Evolutionary conservation across 2,113 vertebrate genomes (phyloP).

Genomic region (Thunnus thynnus): DNA sequence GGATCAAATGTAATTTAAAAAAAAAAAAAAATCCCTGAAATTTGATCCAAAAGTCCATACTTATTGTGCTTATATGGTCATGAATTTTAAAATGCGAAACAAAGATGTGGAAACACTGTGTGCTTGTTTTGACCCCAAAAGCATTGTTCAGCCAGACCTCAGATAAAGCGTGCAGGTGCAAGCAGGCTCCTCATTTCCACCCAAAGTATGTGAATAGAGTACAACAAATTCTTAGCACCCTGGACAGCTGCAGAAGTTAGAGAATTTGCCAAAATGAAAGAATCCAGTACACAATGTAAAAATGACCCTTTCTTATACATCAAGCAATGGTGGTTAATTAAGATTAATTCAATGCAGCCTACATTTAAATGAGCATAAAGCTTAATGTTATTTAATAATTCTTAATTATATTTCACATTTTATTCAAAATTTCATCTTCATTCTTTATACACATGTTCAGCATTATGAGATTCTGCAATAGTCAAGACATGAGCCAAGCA

Average conservation of each 20-base stretch:
- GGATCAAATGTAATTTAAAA: too few species aligned
- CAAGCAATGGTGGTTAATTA: background rate
- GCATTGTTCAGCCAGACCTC: slow-evolving; percentile 40
- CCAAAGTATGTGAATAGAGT: slow-evolving; percentile 10
- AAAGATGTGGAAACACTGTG: slow-evolving; percentile 36
- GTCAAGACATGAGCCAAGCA: background rate
- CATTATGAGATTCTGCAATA: background rate
- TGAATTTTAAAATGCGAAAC: slow-evolving; percentile 10
- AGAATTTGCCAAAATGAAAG: background rate
- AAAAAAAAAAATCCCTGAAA: too few species aligned
- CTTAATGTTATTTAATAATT: background rate
- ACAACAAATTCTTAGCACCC: background rate
- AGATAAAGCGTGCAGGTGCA: slow-evolving; percentile 24
- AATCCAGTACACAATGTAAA: background rate
- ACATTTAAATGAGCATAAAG: background rate
- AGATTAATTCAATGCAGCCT: background rate
- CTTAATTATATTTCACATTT: background rate
- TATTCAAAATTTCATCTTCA: background rate
- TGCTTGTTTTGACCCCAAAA: slow-evolving; percentile 29
- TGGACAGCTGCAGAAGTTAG: background rate
- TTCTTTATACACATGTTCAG: background rate
- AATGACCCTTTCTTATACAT: background rate
- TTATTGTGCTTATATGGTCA: background rate
- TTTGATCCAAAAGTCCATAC: background rate
- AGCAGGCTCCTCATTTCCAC: slow-evolving; percentile 59